These are phyloP conservation scores for Pimpla rufipes DNA, from an alignment of 2,888 invertebrate genomes.

Conservation along the genomic window DNA sequence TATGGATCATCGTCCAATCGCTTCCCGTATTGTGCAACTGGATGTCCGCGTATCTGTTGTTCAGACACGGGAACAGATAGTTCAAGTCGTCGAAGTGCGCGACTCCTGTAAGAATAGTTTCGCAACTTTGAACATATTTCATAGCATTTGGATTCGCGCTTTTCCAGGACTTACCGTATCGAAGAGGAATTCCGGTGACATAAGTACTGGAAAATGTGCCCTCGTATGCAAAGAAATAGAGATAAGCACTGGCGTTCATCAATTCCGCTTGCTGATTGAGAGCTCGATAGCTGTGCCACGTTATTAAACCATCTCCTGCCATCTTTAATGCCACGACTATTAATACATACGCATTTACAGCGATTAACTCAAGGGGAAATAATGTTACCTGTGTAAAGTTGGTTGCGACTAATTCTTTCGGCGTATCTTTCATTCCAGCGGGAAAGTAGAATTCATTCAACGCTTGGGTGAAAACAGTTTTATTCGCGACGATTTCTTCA, in stretches of 20 bases:
- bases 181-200: slow-evolving; percentile 31
- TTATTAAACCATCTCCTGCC: slow-evolving; percentile 70
- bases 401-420: not conserved
- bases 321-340: slow-evolving; percentile 70
- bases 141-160: not conserved
- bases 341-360: not conserved
- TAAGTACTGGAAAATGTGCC: slow-evolving; percentile 77
- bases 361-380: not conserved
- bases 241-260: slow-evolving; percentile 77
- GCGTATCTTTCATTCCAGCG: not conserved
- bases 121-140: not conserved
- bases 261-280: slow-evolving; percentile 65
- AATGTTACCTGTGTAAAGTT: slow-evolving; percentile 62
- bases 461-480: slow-evolving; percentile 61
- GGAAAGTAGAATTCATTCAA: slow-evolving; percentile 72
- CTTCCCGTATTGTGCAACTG: slow-evolving; percentile 73
- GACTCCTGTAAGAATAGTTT: slow-evolving; percentile 72
- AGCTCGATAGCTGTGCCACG: slow-evolving; percentile 71
- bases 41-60: slow-evolving; percentile 63
- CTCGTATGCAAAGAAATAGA: slow-evolving; percentile 77
- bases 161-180: slow-evolving; percentile 73
- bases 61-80: slow-evolving; percentile 78
- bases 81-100: slow-evolving; percentile 79
- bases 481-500: slow-evolving; percentile 67
- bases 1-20: slow-evolving; percentile 77